phyloP scores from a whole-genome alignment of 2,113 vertebrate species.

The Micronycteris hirsuta region DNA sequence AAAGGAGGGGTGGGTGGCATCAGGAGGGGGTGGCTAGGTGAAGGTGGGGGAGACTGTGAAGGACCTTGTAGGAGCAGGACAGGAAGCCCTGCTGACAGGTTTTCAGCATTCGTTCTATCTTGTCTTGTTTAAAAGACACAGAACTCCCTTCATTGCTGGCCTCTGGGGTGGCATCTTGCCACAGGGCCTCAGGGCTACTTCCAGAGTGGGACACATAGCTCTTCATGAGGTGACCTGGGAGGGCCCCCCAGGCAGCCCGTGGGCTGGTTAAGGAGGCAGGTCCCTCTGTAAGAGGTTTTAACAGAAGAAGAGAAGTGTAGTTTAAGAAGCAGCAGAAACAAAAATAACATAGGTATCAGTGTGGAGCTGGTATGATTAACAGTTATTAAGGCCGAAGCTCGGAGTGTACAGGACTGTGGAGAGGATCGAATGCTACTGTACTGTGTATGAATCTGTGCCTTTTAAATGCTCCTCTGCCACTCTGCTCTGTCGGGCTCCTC shows the following conservation, averaged over 20 bases:
- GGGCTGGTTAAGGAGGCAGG: neutral
- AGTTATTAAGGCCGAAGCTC: neutral
- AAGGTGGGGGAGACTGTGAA: too few species aligned
- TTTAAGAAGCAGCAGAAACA: neutral
- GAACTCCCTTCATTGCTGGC: neutral
- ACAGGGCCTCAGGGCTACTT: neutral
- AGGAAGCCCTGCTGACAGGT: accelerated
- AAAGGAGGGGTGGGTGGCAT: neutral
- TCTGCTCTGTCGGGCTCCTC: neutral
- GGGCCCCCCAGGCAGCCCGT: neutral
- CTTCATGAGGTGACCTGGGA: neutral
- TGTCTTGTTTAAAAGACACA: neutral
- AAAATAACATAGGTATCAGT: neutral
- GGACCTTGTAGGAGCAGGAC: neutral
- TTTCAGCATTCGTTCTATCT: neutral
- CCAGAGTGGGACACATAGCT: neutral
- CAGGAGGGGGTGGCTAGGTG: neutral
- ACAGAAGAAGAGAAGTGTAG: neutral
- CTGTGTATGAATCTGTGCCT: neutral
- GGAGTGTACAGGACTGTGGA: accelerated
- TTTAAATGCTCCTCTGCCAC: neutral
- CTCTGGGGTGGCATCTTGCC: neutral
- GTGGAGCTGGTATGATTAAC: neutral
- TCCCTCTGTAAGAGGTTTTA: neutral
- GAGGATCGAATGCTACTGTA: accelerated